Base-by-base conservation (phyloP, 2,113 vertebrate genomes). In the Bubalus kerabau region DNA sequence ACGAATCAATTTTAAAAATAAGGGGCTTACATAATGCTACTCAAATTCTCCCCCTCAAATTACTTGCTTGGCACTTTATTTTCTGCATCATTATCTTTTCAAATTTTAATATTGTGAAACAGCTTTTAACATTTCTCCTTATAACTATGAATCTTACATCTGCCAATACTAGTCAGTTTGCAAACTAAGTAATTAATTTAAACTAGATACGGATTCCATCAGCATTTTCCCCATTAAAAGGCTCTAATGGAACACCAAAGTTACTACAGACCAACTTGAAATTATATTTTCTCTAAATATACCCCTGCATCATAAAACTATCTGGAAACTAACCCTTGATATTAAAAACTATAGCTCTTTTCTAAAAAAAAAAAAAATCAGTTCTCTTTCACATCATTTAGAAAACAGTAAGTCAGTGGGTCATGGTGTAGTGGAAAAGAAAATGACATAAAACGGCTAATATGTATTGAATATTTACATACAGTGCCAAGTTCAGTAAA, bases 41-140 rank as follows among this genome's bases (percentile, higher is more conserved):
- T 80, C 5, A 62, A 83, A 32, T 52, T 21, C 28, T 24, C 1
- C 59, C 26, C n/a, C 26, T 15, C 64, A 21, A 83, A 74, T 74
- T 15, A 48, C 40, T 36, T 87, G 12, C 62, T 91, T 67, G 43
- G 14, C 90, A 86, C 54, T 97, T 97, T 40, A 76, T 59, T 94
- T 96, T 90, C 91, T 85, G 40, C 14, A 50, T 57, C n/a, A 85
- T 64, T 54, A 90, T 76, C n/a, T 87, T 91, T 64, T 82, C 54
- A 81, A 97, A 95, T 43, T 46, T 87, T 84, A 96, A 97, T 24
- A 94, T 2, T 95, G 24, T 76, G 11, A 96, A 94, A 92, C 23
- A 88, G 46, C 36, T 94, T 96, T 90, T 9, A 87, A 92, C 23
- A 90, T 81, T 92, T 97, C 26, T 95, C 91, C 46, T 52, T 95